Evolutionary conservation across 2,113 vertebrate genomes (phyloP).

Genomic region (Telmatochromis sp.): DNA sequence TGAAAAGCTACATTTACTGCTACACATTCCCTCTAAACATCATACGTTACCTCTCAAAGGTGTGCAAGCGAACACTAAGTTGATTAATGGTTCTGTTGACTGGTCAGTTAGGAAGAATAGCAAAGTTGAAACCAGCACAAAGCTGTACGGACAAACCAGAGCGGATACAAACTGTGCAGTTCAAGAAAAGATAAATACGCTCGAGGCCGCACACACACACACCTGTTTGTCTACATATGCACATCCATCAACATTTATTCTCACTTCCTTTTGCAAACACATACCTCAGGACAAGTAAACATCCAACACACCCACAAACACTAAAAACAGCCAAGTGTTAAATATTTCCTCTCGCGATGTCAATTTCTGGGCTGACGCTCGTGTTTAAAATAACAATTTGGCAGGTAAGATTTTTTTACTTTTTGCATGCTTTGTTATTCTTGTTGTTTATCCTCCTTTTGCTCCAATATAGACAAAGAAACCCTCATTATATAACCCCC

Average conservation of each 20-base stretch:
- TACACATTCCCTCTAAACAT: background rate
- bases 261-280: constrained; percentile 32
- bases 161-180: background rate
- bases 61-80: background rate
- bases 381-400: background rate
- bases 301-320: constrained; percentile 13
- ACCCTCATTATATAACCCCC: background rate
- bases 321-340: constrained; percentile 3
- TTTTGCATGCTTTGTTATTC: background rate
- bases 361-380: background rate
- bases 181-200: background rate
- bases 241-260: background rate
- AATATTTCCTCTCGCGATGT: constrained; percentile 6
- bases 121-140: background rate
- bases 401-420: background rate
- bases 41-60: background rate
- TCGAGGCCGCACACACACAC: background rate
- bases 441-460: background rate
- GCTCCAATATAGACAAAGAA: background rate
- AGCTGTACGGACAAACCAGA: background rate
- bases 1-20: background rate
- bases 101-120: background rate
- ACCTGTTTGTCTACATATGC: background rate
- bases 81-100: background rate
- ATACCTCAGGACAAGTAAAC: constrained; percentile 30